These are phyloP conservation scores for Cyanoramphus novaezelandiae DNA, from an alignment of 2,113 vertebrate genomes.

Conservation along the genomic window DNA sequence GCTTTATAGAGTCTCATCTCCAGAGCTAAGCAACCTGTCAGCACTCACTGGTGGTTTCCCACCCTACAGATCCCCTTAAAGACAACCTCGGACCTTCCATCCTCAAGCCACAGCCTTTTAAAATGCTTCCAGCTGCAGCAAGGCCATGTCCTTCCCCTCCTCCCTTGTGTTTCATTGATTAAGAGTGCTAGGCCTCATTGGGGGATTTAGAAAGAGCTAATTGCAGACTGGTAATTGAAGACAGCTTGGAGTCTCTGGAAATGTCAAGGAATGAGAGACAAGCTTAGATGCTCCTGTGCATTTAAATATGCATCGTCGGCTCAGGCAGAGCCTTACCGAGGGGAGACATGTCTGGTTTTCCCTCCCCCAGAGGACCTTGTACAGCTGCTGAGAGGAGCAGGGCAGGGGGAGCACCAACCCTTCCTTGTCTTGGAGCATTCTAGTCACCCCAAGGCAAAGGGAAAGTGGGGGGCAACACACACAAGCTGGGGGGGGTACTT, in stretches of 20 bases:
- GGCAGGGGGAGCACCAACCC: background rate
- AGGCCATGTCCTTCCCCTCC: slow-evolving; percentile 28
- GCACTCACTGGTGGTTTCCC: background rate
- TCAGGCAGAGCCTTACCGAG: background rate
- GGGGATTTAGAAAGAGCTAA: slow-evolving; percentile 63
- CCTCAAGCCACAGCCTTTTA: background rate
- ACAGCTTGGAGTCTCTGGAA: slow-evolving; percentile 57
- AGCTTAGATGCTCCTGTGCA: slow-evolving; percentile 29
- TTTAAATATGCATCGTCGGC: background rate
- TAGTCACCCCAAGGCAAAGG: background rate
- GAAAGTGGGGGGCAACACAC: rapidly evolving
- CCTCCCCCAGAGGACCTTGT: background rate
- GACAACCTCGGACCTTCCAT: background rate
- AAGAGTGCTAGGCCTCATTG: slow-evolving; percentile 43
- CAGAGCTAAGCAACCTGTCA: background rate
- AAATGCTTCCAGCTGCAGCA: background rate
- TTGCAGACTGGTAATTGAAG: slow-evolving; percentile 64
- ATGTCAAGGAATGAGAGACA: slow-evolving; percentile 56
- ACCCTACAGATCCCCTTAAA: background rate
- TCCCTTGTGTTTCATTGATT: slow-evolving; percentile 58
- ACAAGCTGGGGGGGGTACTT: background rate
- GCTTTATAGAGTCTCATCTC: background rate
- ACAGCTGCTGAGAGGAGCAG: background rate
- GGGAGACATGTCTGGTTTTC: background rate
- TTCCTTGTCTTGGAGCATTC: background rate